phyloP scores from a whole-genome alignment of 2,797 vertebrate genomes.

The Hipposideros larvatus region DNA sequence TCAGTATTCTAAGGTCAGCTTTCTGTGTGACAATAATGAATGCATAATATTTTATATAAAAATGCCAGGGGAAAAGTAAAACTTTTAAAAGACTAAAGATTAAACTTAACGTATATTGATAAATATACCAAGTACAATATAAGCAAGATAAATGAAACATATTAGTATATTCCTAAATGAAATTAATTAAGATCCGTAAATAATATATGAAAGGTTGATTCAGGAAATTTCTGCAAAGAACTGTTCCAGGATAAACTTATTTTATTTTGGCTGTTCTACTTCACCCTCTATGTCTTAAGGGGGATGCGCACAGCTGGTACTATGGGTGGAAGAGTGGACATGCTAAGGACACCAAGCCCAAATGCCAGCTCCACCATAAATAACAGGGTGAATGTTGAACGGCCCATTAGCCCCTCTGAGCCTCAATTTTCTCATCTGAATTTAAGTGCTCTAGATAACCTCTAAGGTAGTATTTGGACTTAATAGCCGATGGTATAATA shows the following conservation, averaged over 20 bases:
- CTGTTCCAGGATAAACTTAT: neutral
- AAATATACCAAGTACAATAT: neutral
- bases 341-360: neutral
- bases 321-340: neutral
- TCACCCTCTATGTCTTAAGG: neutral
- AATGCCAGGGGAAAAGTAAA: neutral
- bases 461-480: neutral
- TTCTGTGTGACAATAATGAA: neutral
- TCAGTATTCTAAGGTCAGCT: neutral
- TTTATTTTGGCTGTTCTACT: neutral
- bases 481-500: neutral
- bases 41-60: neutral
- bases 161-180: constrained; percentile 12
- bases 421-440: neutral
- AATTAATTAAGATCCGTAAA: neutral
- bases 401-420: neutral
- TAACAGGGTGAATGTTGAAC: neutral
- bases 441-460: neutral
- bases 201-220: neutral
- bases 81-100: neutral
- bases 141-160: neutral
- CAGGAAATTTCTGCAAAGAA: constrained; percentile 21
- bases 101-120: neutral
- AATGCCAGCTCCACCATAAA: neutral
- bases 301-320: neutral